A percentile compares a stretch with the other conserved stretches of the same genome.
These are phyloP conservation scores for Sebastes minor DNA, from an alignment of 2,797 vertebrate genomes.

Conservation along the genomic window DNA sequence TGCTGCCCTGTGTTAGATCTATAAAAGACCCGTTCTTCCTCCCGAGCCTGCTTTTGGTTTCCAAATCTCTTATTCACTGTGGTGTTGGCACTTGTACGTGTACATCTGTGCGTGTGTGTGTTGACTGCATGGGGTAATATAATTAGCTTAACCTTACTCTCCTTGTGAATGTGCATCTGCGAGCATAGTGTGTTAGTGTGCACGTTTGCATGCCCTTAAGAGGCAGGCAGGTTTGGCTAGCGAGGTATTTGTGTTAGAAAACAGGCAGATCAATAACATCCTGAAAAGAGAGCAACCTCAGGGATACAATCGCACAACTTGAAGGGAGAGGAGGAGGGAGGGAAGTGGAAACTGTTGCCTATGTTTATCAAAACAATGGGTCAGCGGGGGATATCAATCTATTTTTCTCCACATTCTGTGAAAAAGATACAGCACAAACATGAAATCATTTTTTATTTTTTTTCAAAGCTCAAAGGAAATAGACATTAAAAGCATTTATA, in stretches of 20 bases:
- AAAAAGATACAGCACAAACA: constrained; percentile 27
- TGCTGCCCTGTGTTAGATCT: not conserved
- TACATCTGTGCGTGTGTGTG: not conserved
- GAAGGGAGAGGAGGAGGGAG: constrained; percentile 25
- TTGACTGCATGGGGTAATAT: constrained; percentile 15
- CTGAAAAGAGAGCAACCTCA: constrained; percentile 53
- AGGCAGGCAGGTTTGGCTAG: constrained; percentile 25
- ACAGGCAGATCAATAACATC: constrained; percentile 57
- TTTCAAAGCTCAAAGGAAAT: constrained; percentile 33
- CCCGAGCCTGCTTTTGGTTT: not conserved
- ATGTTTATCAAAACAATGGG: constrained; percentile 66
- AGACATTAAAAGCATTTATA: constrained; percentile 43
- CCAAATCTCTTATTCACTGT: not conserved
- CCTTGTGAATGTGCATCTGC: constrained; percentile 16
- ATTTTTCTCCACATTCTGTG: constrained; percentile 47
- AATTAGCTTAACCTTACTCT: constrained; percentile 38
- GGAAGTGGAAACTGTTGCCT: constrained; percentile 36
- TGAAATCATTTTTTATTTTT: not conserved
- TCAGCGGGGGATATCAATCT: constrained; percentile 54
- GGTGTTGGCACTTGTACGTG: not conserved
- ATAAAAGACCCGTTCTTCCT: not conserved
- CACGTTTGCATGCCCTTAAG: constrained; percentile 27
- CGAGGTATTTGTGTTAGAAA: constrained; percentile 44
- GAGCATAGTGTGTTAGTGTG: constrained; percentile 6
- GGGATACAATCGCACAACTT: constrained; percentile 46